Conservation (phyloP, 1,140 invertebrate genomes). For the Lordiphosa collinella region DNA sequence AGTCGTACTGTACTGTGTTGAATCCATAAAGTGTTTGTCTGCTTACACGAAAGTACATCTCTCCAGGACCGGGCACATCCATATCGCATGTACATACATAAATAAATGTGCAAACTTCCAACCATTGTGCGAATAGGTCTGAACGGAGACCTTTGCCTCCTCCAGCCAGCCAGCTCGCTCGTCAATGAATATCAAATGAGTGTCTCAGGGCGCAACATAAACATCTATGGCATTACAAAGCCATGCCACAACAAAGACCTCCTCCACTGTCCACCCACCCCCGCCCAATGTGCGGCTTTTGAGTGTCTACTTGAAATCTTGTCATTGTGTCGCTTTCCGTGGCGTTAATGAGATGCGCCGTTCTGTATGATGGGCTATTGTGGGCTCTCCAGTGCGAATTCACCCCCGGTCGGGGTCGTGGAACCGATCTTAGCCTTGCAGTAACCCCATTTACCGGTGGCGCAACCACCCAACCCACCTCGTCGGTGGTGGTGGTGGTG, state of each 20-base stretch:
- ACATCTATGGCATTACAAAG: conserved; percentile 15
- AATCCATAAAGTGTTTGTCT: not conserved
- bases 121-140: conserved; percentile 4
- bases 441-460: conserved; percentile 1
- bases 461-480: conserved; percentile 4
- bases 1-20: too few relatives aligned
- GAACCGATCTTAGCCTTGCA: not conserved
- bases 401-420: not conserved
- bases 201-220: conserved; percentile 10
- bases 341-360: conserved; percentile 59
- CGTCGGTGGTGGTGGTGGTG: not conserved
- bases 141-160: conserved; percentile 1
- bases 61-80: not conserved
- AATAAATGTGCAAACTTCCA: conserved; percentile 5
- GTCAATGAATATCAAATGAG: conserved; percentile 56
- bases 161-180: conserved; percentile 10
- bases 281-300: conserved; percentile 5
- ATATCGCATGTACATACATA: conserved; percentile 2
- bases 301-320: conserved; percentile 57
- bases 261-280: not conserved
- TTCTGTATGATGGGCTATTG: not conserved
- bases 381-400: conserved; percentile 1
- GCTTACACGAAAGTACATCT: not conserved
- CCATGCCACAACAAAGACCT: conserved; percentile 24
- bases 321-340: conserved; percentile 55